These are phyloP conservation scores for Anastrepha ludens DNA, from an alignment of 1,140 invertebrate genomes.

Conservation along the genomic window DNA sequence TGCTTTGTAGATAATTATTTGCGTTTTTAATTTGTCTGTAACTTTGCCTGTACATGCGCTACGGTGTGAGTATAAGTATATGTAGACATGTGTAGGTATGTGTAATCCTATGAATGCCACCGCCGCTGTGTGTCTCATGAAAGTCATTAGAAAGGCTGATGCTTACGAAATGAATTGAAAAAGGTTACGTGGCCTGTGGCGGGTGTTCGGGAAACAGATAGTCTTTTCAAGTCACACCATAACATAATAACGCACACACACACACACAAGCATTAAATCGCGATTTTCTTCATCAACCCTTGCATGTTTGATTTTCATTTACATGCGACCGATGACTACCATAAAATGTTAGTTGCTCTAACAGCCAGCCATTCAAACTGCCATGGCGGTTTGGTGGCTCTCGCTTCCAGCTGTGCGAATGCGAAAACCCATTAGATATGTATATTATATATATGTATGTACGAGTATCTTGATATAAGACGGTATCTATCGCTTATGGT, in stretches of 20 bases:
- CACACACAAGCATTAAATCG: constrained; percentile 23
- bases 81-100: not conserved
- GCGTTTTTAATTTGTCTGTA: constrained; percentile 22
- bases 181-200: too few species aligned
- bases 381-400: not conserved
- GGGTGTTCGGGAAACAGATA: too few species aligned
- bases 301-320: constrained; percentile 74
- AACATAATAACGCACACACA: not conserved
- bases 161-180: too few species aligned
- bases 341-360: not conserved
- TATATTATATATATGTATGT: constrained; percentile 1
- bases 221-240: not conserved
- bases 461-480: not conserved
- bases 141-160: not conserved
- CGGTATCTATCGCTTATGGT: not conserved
- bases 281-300: constrained; percentile 73
- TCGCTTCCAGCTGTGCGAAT: not conserved
- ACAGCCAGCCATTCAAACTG: not conserved
- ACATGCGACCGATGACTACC: constrained; percentile 61
- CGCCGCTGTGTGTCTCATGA: not conserved
- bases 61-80: not conserved
- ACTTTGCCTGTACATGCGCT: not conserved
- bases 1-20: not conserved
- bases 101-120: not conserved
- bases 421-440: not conserved